These are phyloP conservation scores for Felis catus DNA, from an alignment of 2,113 vertebrate species.

Conservation along the genomic window DNA sequence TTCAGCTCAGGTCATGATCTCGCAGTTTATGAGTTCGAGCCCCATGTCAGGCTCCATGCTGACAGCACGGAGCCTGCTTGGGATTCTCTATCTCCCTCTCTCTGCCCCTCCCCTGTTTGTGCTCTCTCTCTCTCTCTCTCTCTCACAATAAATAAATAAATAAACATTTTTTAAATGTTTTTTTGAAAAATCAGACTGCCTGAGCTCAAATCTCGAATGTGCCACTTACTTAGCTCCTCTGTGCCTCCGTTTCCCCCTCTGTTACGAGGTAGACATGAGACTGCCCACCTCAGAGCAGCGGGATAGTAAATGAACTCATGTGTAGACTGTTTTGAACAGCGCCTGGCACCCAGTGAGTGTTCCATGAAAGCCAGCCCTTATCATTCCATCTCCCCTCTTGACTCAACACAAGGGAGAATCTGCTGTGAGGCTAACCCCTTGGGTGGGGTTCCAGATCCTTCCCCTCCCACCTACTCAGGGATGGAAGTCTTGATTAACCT, in stretches of 20 bases:
- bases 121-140: no score
- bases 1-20: no score
- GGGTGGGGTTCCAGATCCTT: constrained; percentile 25
- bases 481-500: neutral
- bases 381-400: neutral
- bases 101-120: no score
- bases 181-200: neutral
- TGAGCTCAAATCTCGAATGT: neutral
- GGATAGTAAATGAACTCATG: neutral
- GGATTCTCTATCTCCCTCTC: no score
- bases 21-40: no score
- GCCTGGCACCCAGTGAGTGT: neutral
- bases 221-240: neutral
- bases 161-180: no score
- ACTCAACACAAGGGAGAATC: neutral
- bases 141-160: no score
- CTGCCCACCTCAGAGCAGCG: neutral
- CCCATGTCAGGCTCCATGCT: no score
- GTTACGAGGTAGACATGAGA: neutral
- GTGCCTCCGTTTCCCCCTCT: neutral
- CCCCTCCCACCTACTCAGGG: neutral
- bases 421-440: neutral
- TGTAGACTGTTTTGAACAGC: fast-evolving
- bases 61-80: no score
- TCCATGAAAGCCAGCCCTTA: neutral